Percentiles rank a stretch among this genome's conserved stretches.
phyloP scores from a whole-genome alignment of 2,113 vertebrate species.

The Sterna hirundo region DNA sequence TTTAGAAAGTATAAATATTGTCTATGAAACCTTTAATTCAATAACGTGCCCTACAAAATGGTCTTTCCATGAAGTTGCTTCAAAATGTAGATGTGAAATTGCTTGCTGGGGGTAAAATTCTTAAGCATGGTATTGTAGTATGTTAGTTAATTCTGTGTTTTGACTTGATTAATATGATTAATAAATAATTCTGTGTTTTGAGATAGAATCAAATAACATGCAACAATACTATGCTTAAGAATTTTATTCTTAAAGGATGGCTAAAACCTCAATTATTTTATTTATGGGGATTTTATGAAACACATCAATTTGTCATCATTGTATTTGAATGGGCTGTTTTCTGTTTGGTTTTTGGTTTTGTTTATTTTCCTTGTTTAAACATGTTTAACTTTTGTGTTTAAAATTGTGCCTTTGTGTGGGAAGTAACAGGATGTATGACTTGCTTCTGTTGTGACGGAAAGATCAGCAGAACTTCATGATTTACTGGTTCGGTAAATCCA shows the following conservation, averaged over 20 bases:
- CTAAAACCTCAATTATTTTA: background rate
- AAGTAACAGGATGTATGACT: background rate
- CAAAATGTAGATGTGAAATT: background rate
- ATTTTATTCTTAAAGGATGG: background rate
- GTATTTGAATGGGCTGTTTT: background rate
- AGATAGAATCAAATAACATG: background rate
- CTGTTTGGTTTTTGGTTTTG: background rate
- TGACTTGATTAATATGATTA: background rate
- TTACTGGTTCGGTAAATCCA: background rate
- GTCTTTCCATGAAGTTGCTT: background rate
- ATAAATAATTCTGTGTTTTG: background rate
- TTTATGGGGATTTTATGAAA: background rate
- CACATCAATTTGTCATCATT: rapidly evolving
- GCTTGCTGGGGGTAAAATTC: background rate
- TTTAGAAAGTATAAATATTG: background rate
- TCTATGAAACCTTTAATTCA: background rate
- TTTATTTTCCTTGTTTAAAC: background rate
- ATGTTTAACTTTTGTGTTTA: background rate
- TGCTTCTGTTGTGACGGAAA: rapidly evolving
- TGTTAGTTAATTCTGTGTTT: background rate
- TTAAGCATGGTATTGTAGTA: too few relatives aligned
- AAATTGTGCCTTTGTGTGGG: background rate
- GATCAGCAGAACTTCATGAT: background rate
- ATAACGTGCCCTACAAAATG: background rate
- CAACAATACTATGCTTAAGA: background rate